These are phyloP conservation scores for Chionodraco myersi DNA, from an alignment of 2,113 vertebrate genomes.

Conservation along the genomic window DNA sequence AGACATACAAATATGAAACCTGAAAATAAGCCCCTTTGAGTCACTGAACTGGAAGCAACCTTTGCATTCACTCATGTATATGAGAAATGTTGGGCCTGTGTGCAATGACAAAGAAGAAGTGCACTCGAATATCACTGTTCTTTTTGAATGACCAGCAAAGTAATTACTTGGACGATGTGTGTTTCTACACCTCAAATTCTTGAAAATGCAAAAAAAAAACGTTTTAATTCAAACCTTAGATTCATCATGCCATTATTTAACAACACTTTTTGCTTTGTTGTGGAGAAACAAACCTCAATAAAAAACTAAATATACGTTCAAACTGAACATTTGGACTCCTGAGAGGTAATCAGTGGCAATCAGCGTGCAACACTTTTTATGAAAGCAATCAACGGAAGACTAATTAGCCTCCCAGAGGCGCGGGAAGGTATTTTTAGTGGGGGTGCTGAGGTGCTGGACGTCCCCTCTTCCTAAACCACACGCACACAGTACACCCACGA, in stretches of 20 bases:
- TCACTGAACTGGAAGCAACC: background rate
- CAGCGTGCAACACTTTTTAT: no score
- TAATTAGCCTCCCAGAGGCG: no score
- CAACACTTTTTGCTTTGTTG: background rate
- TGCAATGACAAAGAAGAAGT: background rate
- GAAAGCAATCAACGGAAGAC: no score
- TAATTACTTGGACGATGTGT: background rate
- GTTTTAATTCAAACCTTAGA: background rate
- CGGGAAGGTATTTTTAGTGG: no score
- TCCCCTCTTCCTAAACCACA: no score
- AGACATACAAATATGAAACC: no score
- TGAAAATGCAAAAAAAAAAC: no score
- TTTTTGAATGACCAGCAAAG: no score
- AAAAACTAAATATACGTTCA: background rate
- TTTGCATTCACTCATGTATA: background rate
- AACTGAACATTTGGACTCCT: background rate
- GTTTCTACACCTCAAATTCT: background rate
- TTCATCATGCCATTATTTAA: background rate
- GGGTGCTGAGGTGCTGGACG: no score
- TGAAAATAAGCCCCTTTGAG: background rate
- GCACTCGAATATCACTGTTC: no score
- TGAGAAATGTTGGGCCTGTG: background rate
- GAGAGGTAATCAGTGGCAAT: conserved; percentile 5
- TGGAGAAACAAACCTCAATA: background rate
- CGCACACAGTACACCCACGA: no score